A percentile compares a stretch with the other conserved stretches of the same genome.
Evolutionary conservation across 2,888 invertebrate species (phyloP).

Genomic region (Taphrorychus bicolor): DNA sequence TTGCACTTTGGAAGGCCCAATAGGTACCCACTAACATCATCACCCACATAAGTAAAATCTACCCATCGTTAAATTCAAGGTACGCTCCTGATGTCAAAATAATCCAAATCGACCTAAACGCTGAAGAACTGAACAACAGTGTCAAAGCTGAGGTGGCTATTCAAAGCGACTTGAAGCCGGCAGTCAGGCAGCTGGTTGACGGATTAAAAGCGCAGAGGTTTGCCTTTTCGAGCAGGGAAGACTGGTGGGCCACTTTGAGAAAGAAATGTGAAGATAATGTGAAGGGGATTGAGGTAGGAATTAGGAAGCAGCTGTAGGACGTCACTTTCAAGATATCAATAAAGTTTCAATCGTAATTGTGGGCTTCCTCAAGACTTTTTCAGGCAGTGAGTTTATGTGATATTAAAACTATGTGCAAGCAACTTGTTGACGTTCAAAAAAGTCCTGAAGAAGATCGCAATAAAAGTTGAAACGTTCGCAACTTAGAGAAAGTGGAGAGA

Average conservation of each 20-base stretch:
- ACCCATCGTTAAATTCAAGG: slow-evolving; percentile 65
- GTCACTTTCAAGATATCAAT: no score
- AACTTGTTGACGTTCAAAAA: no score
- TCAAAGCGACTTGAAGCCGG: slow-evolving; percentile 83
- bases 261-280: slow-evolving; percentile 77
- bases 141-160: slow-evolving; percentile 80
- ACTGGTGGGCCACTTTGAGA: slow-evolving; percentile 81
- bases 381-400: no score
- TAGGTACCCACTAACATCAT: slow-evolving; percentile 19
- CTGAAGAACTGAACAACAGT: slow-evolving; percentile 94
- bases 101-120: slow-evolving; percentile 85
- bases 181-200: slow-evolving; percentile 69
- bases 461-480: no score
- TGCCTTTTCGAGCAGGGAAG: slow-evolving; percentile 63
- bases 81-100: slow-evolving; percentile 84
- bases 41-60: not conserved
- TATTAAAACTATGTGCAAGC: no score
- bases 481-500: no score
- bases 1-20: slow-evolving; percentile 88
- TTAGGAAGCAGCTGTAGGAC: no score
- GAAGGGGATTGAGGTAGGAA: slow-evolving; percentile 73
- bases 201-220: slow-evolving; percentile 66
- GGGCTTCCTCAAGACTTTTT: no score
- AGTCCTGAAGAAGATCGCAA: no score
- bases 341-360: no score